These are phyloP conservation scores for Parnassius apollo DNA, from an alignment of 2,888 invertebrate species.

Conservation along the genomic window DNA sequence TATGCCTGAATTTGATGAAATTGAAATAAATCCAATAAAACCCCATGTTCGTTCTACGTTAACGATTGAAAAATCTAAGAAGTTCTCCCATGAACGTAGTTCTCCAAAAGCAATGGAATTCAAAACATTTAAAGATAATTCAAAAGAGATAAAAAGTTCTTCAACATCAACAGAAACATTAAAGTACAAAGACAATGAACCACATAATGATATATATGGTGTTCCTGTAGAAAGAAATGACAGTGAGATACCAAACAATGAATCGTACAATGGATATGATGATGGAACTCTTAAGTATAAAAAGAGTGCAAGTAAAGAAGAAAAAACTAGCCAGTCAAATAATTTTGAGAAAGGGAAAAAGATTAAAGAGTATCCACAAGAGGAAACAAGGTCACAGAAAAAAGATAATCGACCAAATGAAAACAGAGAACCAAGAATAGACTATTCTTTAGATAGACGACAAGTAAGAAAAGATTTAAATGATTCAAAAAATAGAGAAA, in stretches of 20 bases:
- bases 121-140: slow-evolving; percentile 76
- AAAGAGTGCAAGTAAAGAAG: slow-evolving; percentile 68
- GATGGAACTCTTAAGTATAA: slow-evolving; percentile 75
- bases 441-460: slow-evolving; percentile 72
- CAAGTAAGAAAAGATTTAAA: slow-evolving; percentile 62
- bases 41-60: slow-evolving; percentile 71
- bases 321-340: slow-evolving; percentile 58
- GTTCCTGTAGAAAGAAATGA: slow-evolving; percentile 68
- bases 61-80: slow-evolving; percentile 68
- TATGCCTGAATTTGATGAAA: slow-evolving; percentile 77
- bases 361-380: slow-evolving; percentile 67
- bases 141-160: slow-evolving; percentile 75
- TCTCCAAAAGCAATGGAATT: slow-evolving; percentile 75
- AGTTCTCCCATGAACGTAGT: slow-evolving; percentile 61
- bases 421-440: slow-evolving; percentile 66
- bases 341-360: slow-evolving; percentile 57
- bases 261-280: slow-evolving; percentile 65
- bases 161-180: slow-evolving; percentile 77
- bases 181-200: slow-evolving; percentile 73
- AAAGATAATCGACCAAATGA: slow-evolving; percentile 61
- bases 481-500: slow-evolving; percentile 60
- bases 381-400: slow-evolving; percentile 61
- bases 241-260: slow-evolving; percentile 60
- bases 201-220: slow-evolving; percentile 67
- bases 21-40: slow-evolving; percentile 74